Base-by-base conservation (phyloP, 2,797 vertebrate genomes). In the Synanceia verrucosa region DNA sequence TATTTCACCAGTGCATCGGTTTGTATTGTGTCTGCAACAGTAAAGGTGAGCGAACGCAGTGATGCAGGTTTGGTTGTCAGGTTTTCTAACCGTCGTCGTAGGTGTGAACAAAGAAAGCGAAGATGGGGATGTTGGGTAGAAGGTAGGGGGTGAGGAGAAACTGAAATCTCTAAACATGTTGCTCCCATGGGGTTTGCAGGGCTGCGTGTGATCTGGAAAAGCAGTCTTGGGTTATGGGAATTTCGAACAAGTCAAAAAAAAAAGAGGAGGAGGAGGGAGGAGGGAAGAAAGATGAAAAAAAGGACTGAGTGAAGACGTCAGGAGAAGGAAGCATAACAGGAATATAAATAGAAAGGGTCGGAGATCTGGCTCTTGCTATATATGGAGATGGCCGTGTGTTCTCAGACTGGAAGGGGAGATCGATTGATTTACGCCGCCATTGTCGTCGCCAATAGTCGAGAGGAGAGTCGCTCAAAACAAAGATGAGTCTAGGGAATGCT, bases 311-410 rank as follows among this genome's bases (percentile, higher is more conserved):
- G 80, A 88, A 89, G 88, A 92, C 84, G 89, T 91, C 90, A 91
- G 80, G 50, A 85, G 69, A 57, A 81, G 80, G 78, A 88, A 83
- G 79, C 34, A 36, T 71, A 90, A 73, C 74, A 33, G 63, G 88
- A 92, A 85, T 92, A 91, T 90, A 94, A 94, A 94, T 94, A 94
- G 92, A 91, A 86, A 81, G 80, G 62, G 81, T 77, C 86, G 69
- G 77, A 89, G 89, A 87, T 86, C 78, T 81, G 83, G 70, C 70
- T 90, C 70, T 84, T 83, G 86, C 94, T 94, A 93, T 94, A 94
- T 94, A 94, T 89, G 93, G 93, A 87, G 78, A 91, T 90, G 86
- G 70, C 81, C 82, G 84, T 21, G 82, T 59, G 65, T 77, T 79
- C 80, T 86, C 24, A 9, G 73, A 76, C 70, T 33, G 61, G 70